Percentiles rank a stretch among this genome's conserved stretches.
These are phyloP conservation scores for Cataglyphis cursor DNA, from an alignment of 2,888 invertebrate species.

Conservation along the genomic window DNA sequence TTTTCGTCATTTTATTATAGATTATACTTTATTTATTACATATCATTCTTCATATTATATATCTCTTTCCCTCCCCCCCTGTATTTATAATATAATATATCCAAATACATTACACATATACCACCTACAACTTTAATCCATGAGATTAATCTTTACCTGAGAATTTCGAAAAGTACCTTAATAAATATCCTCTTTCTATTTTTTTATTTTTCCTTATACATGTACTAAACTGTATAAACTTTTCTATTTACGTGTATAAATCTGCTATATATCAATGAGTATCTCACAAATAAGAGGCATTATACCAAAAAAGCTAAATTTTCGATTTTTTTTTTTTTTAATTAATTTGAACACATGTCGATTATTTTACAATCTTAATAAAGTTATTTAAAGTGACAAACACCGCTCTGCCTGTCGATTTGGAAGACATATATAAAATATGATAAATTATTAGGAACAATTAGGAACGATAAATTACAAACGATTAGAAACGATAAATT, in stretches of 20 bases:
- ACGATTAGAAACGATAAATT: background rate
- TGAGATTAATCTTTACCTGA: background rate
- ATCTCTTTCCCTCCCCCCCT: background rate
- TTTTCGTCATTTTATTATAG: conserved; percentile 25
- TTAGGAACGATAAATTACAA: no score
- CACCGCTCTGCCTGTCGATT: background rate
- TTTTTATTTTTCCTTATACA: background rate
- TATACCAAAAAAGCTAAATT: conserved; percentile 20
- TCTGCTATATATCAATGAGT: conserved; percentile 13
- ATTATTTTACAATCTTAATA: conserved; percentile 10
- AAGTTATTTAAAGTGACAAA: conserved; percentile 2
- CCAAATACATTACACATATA: background rate
- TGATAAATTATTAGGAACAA: conserved; percentile 1
- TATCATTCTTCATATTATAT: background rate
- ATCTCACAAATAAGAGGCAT: conserved; percentile 28
- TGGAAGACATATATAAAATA: conserved; percentile 20
- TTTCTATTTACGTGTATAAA: conserved; percentile 20
- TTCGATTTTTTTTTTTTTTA: background rate
- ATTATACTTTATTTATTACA: background rate
- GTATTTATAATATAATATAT: conserved; percentile 10
- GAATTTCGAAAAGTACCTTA: conserved; percentile 3
- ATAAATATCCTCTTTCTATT: background rate
- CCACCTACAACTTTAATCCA: conserved; percentile 8
- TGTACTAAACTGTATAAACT: conserved; percentile 9
- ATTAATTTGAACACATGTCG: background rate